Evolutionary conservation across 1,140 invertebrate species (phyloP).

Genomic region (Drosophila obscura): DNA sequence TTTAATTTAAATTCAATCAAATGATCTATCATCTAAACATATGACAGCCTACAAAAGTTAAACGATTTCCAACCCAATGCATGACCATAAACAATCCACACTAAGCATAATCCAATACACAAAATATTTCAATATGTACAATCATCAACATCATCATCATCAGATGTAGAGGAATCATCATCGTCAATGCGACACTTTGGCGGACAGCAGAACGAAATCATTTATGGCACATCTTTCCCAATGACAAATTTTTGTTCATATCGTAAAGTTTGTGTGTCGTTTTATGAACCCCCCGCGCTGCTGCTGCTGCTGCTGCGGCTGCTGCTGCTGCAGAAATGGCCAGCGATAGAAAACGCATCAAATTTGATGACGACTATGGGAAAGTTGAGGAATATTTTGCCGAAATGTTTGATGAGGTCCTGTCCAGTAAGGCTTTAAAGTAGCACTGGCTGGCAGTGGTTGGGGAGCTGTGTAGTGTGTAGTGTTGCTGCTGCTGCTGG

Average conservation of each 20-base stretch:
- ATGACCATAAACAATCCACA: conserved; percentile 37
- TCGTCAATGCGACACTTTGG: conserved; percentile 51
- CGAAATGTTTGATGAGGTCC: conserved; percentile 17
- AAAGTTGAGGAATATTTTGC: conserved; percentile 41
- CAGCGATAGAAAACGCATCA: conserved; percentile 75
- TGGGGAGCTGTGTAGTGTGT: neutral
- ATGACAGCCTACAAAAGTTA: conserved; percentile 2
- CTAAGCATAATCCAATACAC: conserved; percentile 31
- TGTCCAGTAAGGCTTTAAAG: conserved; percentile 54
- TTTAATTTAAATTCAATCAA: neutral
- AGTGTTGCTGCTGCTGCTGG: conserved; percentile 6
- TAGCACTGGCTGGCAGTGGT: conserved; percentile 12
- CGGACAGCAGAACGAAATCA: conserved; percentile 27
- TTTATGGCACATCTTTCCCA: conserved; percentile 60
- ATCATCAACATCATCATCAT: neutral
- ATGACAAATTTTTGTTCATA: conserved; percentile 50
- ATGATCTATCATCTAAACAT: conserved; percentile 3
- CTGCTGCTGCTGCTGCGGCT: conserved; percentile 50
- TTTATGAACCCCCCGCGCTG: conserved; percentile 63
- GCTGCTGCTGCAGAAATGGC: conserved; percentile 64
- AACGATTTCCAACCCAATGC: conserved; percentile 1
- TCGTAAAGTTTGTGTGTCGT: conserved; percentile 65
- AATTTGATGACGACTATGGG: conserved; percentile 63
- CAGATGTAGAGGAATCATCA: conserved; percentile 23
- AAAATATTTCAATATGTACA: conserved; percentile 18